Conservation (phyloP, 1,140 invertebrate genomes). For the Propsilocerus akamusi region DNA sequence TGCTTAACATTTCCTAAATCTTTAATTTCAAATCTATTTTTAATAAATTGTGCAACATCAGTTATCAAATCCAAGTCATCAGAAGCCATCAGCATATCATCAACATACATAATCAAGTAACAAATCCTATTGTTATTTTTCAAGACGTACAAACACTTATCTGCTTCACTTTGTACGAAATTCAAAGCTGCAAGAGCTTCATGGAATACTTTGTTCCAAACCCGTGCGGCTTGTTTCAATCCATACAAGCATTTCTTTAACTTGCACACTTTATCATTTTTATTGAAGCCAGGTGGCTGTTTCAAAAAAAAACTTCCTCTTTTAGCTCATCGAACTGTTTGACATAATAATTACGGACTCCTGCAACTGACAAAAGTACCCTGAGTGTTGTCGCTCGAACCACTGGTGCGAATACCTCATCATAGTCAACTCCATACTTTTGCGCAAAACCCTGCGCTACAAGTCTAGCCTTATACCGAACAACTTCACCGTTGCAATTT, state of each 20-base stretch:
- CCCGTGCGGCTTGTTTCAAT: slow-evolving; percentile 24
- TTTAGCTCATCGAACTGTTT: slow-evolving; percentile 21
- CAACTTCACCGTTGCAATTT: slow-evolving; percentile 8
- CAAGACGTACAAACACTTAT: slow-evolving; percentile 11
- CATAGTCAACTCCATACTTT: slow-evolving; percentile 15
- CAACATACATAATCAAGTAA: too few relatives aligned
- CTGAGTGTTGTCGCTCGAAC: slow-evolving; percentile 11
- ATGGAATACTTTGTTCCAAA: slow-evolving; percentile 19
- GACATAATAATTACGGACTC: slow-evolving; percentile 4
- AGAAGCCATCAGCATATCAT: not conserved
- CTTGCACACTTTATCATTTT: slow-evolving; percentile 12
- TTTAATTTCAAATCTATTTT: slow-evolving; percentile 14
- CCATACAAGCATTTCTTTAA: slow-evolving; percentile 24
- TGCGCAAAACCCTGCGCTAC: slow-evolving; percentile 23
- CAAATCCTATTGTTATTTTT: slow-evolving; percentile 11
- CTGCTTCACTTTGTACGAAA: slow-evolving; percentile 7
- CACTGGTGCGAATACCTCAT: too few relatives aligned
- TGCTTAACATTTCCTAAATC: slow-evolving; percentile 13
- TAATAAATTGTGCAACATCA: too few relatives aligned
- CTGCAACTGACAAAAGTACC: slow-evolving; percentile 11
- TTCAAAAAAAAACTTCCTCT: slow-evolving; percentile 24
- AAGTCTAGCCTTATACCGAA: slow-evolving; percentile 17
- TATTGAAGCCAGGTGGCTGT: slow-evolving; percentile 15
- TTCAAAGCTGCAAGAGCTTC: slow-evolving; percentile 7
- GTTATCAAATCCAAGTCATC: too few relatives aligned